Evolutionary conservation across 1,140 invertebrate species (phyloP).

Genomic region (Probaryconus sp.): DNA sequence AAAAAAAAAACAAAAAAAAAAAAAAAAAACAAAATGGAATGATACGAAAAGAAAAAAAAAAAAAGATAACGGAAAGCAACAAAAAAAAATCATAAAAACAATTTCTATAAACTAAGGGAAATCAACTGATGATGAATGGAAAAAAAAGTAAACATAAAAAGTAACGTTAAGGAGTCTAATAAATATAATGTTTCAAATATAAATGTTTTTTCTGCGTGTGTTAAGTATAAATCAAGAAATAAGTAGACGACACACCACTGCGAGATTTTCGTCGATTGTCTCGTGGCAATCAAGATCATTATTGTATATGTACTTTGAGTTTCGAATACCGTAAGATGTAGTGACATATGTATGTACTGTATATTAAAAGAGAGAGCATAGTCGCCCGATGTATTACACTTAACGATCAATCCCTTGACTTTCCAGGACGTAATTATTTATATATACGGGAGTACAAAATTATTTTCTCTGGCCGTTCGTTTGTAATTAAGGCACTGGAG

Average conservation of each 20-base stretch:
- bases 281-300: constrained; percentile 26
- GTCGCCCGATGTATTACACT: constrained; percentile 63
- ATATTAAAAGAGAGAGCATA: constrained; percentile 58
- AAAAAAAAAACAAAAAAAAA: too few species aligned
- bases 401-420: not conserved
- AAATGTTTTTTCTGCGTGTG: constrained; percentile 59
- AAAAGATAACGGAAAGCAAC: too few species aligned
- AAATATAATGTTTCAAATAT: constrained; percentile 38
- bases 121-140: constrained; percentile 6
- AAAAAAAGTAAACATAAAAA: constrained; percentile 50
- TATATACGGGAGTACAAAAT: too few species aligned
- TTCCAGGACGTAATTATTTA: too few species aligned
- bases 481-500: too few species aligned
- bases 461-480: too few species aligned
- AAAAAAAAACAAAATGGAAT: too few species aligned
- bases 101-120: constrained; percentile 18
- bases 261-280: constrained; percentile 34
- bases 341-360: constrained; percentile 60
- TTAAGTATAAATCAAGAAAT: constrained; percentile 32
- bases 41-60: not conserved
- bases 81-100: constrained; percentile 8
- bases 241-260: constrained; percentile 53
- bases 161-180: constrained; percentile 53
- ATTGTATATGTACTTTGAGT: constrained; percentile 36
- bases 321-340: constrained; percentile 41